phyloP scores from a whole-genome alignment of 2,888 invertebrate species.

The Acanthopleura granulata region DNA sequence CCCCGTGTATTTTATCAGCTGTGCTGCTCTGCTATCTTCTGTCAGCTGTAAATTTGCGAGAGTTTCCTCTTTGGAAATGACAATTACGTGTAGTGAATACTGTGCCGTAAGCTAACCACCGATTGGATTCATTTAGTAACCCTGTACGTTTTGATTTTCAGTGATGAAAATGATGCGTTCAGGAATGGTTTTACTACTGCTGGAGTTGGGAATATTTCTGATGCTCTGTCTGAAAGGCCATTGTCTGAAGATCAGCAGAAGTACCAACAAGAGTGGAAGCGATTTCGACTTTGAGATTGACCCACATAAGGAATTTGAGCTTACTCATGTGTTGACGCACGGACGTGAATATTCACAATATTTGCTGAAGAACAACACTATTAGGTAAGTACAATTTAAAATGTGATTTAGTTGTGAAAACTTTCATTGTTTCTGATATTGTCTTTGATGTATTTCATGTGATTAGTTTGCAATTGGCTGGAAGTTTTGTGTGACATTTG shows the following conservation, averaged over 20 bases:
- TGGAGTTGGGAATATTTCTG: constrained; percentile 8
- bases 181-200: background rate
- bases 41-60: too few species aligned
- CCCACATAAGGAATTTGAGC: background rate
- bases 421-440: too few species aligned
- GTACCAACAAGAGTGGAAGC: background rate
- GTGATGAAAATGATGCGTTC: constrained; percentile 5
- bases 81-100: too few species aligned
- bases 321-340: background rate
- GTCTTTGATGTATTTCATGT: too few species aligned
- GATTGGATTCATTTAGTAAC: too few species aligned
- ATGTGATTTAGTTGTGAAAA: too few species aligned
- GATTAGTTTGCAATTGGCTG: too few species aligned
- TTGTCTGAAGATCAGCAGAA: background rate
- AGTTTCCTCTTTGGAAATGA: too few species aligned
- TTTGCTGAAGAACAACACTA: background rate
- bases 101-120: too few species aligned
- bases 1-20: too few species aligned
- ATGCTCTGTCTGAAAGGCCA: background rate
- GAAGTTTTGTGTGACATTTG: too few species aligned
- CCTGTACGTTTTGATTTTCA: background rate
- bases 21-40: too few species aligned
- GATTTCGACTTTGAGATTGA: constrained; percentile 16
- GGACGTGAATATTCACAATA: background rate
- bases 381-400: background rate